phyloP scores from a whole-genome alignment of 92 coral and sea anemone species.

The Palythoa grandis region DNA sequence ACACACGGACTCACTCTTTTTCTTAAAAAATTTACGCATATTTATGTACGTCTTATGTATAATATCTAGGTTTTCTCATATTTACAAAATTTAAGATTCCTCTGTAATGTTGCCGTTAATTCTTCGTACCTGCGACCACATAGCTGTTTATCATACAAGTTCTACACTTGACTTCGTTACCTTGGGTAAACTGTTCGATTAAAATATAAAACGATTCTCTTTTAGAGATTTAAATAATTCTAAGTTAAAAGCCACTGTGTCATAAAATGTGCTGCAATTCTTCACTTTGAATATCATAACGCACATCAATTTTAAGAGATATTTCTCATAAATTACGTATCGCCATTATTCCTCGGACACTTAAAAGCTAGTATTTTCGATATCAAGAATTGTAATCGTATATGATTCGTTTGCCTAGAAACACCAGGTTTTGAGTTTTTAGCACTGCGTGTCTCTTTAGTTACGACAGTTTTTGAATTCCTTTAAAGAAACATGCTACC shows the following conservation, averaged over 20 bases:
- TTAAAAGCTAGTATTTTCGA: too few species aligned
- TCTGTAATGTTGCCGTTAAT: too few species aligned
- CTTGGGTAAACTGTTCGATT: background rate
- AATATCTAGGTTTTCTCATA: background rate
- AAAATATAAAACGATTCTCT: background rate
- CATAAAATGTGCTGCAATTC: background rate
- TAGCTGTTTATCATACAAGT: background rate
- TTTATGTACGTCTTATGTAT: background rate
- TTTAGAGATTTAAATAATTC: conserved; percentile 6
- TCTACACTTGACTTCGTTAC: background rate
- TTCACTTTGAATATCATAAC: too few species aligned
- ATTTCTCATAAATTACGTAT: too few species aligned
- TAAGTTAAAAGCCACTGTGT: background rate
- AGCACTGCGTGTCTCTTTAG: too few species aligned
- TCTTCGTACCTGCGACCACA: background rate
- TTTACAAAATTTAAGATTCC: background rate
- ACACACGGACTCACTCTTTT: background rate
- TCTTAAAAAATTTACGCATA: background rate
- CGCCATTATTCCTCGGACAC: too few species aligned
- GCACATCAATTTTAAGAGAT: too few species aligned
- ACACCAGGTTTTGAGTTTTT: too few species aligned
- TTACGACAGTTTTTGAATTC: too few species aligned
- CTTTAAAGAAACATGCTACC: too few species aligned
- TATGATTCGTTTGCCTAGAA: too few species aligned
- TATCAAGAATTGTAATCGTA: too few species aligned